Evolutionary conservation across 2,113 vertebrate genomes (phyloP).

Genomic region (Emydura subglobosa): DNA sequence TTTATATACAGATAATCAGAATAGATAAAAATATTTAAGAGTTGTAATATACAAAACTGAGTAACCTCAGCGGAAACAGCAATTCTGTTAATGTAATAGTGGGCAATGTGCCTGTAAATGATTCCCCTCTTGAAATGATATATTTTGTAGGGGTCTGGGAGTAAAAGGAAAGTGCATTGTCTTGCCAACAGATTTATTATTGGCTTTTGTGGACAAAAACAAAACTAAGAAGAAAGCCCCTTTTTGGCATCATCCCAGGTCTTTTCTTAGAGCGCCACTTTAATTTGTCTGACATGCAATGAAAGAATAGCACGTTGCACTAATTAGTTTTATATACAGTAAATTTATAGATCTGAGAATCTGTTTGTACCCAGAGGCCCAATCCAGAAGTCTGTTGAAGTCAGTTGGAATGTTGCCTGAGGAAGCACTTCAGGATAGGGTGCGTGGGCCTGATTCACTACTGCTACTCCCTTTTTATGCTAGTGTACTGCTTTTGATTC

Average conservation of each 20-base stretch:
- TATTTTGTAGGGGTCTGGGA: constrained; percentile 3
- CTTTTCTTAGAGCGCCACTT: constrained; percentile 15
- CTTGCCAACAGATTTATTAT: constrained; percentile 38
- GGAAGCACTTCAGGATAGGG: not conserved
- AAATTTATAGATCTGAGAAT: not conserved
- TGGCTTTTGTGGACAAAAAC: constrained; percentile 31
- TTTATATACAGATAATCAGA: not conserved
- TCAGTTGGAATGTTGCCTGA: not conserved
- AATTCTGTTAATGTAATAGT: not conserved
- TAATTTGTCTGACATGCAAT: constrained; percentile 54
- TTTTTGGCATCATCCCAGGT: constrained; percentile 17
- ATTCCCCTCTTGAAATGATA: not conserved
- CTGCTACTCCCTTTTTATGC: not conserved
- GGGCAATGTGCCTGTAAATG: not conserved
- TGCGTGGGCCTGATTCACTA: not conserved
- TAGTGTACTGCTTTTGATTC: not conserved
- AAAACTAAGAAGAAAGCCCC: constrained; percentile 23
- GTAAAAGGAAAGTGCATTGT: constrained; percentile 10
- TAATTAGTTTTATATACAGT: constrained; percentile 57
- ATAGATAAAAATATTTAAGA: not conserved
- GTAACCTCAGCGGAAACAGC: constrained; percentile 10
- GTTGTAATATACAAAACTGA: not conserved
- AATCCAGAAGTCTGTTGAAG: not conserved
- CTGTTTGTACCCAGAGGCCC: not conserved
- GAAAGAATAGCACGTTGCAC: constrained; percentile 33